Percentiles rank a stretch among this genome's conserved stretches.
phyloP scores from a whole-genome alignment of 2,113 vertebrate species.

The Orthonyx spaldingii region DNA sequence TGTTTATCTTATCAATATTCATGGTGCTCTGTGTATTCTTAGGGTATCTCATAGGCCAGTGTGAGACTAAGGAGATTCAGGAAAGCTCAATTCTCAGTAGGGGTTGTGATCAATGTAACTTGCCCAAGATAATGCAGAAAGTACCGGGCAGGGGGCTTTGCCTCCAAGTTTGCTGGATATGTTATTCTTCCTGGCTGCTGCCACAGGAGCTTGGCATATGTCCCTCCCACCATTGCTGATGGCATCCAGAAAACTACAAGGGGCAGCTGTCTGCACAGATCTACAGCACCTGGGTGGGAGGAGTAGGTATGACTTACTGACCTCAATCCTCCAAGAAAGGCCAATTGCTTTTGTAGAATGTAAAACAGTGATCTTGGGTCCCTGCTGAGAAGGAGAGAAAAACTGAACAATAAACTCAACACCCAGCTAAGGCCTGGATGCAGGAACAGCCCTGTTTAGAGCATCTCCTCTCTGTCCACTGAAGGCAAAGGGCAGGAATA shows the following conservation, averaged over 20 bases:
- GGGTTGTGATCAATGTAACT: neutral
- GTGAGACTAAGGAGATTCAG: neutral
- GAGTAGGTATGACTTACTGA: neutral
- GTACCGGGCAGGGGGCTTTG: neutral
- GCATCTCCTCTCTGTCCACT: neutral
- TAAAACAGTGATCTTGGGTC: neutral
- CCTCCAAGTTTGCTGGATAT: neutral
- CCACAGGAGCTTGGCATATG: accelerated
- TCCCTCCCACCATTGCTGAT: neutral
- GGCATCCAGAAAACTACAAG: neutral
- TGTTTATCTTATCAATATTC: slow-evolving; percentile 10
- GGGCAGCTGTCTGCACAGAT: accelerated
- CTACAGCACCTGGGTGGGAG: neutral
- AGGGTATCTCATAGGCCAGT: neutral
- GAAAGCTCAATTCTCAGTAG: neutral
- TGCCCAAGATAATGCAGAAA: neutral
- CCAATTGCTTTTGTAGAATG: neutral
- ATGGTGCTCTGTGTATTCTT: neutral
- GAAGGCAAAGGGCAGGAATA: neutral
- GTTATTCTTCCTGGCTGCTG: neutral
- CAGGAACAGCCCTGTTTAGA: neutral
- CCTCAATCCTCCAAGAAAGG: neutral
- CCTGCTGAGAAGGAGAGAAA: neutral
- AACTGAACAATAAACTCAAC: neutral
- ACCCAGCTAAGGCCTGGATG: neutral